phyloP scores from a whole-genome alignment of 2,888 invertebrate species.

The Piscicola geometra region DNA sequence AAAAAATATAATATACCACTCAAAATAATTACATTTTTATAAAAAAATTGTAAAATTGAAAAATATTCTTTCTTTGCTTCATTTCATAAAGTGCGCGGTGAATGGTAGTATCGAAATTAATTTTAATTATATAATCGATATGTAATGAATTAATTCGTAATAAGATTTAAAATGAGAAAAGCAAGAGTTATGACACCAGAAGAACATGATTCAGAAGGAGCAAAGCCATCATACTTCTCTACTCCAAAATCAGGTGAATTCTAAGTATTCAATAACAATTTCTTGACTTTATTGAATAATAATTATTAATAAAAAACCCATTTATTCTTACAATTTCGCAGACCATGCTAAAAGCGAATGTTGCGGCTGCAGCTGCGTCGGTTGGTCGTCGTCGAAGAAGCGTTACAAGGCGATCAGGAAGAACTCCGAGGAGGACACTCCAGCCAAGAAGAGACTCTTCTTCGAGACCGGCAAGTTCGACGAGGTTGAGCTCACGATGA shows the following conservation, averaged over 20 bases:
- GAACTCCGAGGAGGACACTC: background rate
- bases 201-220: background rate
- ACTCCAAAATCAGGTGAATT: background rate
- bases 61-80: background rate
- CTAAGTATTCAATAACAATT: no score
- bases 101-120: background rate
- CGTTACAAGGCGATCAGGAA: background rate
- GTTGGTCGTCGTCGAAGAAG: slow-evolving; percentile 6
- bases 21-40: no score
- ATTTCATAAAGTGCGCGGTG: background rate
- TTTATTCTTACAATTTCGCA: background rate
- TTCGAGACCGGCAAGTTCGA: background rate
- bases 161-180: slow-evolving; percentile 2
- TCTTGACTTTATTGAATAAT: background rate
- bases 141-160: background rate
- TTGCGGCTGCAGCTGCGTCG: slow-evolving; percentile 5
- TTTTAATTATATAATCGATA: background rate
- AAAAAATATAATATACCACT: background rate
- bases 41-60: background rate
- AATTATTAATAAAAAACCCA: no score
- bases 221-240: slow-evolving; percentile 1
- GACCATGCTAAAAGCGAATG: background rate
- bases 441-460: background rate
- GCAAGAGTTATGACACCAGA: slow-evolving; percentile 5
- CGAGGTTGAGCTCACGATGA: background rate